Percentiles rank a stretch among this genome's conserved stretches.
Conservation (phyloP, 1,140 invertebrate genomes). For the Centruroides vittatus region DNA sequence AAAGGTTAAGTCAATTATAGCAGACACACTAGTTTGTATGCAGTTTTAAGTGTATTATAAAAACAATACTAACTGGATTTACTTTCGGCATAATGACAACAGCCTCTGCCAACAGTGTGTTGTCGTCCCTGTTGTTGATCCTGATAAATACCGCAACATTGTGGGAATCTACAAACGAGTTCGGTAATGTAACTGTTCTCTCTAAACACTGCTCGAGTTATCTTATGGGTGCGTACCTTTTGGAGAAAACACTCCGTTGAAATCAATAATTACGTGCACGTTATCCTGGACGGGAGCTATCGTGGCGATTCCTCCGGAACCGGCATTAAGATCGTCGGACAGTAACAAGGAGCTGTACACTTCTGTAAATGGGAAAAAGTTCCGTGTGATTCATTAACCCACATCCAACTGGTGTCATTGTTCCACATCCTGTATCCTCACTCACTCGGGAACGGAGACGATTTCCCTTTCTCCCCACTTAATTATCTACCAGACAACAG, state of each 20-base stretch:
- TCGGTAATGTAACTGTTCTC: neutral
- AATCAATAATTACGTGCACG: conserved; percentile 61
- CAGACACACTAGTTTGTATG: too few species aligned
- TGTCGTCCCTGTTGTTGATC: conserved; percentile 39
- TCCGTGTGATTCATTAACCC: neutral
- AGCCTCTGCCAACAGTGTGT: conserved; percentile 54
- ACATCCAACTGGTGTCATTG: too few species aligned
- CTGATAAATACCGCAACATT: conserved; percentile 52
- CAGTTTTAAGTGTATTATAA: too few species aligned
- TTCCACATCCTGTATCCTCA: too few species aligned
- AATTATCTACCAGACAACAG: too few species aligned
- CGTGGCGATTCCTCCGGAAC: conserved; percentile 66
- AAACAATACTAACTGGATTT: conserved; percentile 21
- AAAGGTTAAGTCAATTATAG: too few species aligned
- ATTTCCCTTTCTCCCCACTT: too few species aligned
- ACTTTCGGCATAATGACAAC: conserved; percentile 30
- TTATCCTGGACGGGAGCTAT: conserved; percentile 62
- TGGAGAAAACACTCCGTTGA: conserved; percentile 58
- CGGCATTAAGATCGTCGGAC: conserved; percentile 30
- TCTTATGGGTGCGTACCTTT: conserved; percentile 21
- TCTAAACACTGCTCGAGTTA: neutral
- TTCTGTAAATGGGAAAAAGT: conserved; percentile 32
- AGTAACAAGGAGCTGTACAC: conserved; percentile 65
- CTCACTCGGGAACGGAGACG: too few species aligned
- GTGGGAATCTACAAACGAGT: conserved; percentile 31